Evolutionary conservation across 2,113 vertebrate genomes (phyloP).

Genomic region (Scalopus aquaticus): DNA sequence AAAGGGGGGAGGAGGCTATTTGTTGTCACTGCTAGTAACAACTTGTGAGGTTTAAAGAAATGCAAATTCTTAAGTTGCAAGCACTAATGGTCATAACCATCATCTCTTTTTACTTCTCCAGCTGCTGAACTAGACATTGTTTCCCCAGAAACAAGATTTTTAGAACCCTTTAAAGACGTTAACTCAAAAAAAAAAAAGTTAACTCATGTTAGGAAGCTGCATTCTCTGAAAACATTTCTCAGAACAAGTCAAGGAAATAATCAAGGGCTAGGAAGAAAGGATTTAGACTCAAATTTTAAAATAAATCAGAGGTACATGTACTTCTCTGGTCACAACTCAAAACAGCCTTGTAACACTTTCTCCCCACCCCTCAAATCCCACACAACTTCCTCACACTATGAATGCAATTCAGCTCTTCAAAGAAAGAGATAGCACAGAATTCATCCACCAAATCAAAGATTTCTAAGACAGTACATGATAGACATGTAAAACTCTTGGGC

Average conservation of each 20-base stretch:
- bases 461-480: neutral
- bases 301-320: neutral
- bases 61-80: constrained; percentile 44
- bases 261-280: constrained; percentile 22
- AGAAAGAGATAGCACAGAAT: neutral
- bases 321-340: neutral
- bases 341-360: neutral
- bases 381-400: neutral
- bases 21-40: constrained; percentile 20
- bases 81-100: neutral
- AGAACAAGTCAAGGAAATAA: neutral
- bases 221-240: constrained; percentile 15
- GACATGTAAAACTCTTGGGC: neutral
- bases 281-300: neutral
- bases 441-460: neutral
- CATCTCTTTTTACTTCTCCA: constrained; percentile 50
- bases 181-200: neutral
- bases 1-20: neutral
- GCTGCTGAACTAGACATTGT: constrained; percentile 20
- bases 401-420: neutral
- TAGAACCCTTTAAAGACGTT: neutral
- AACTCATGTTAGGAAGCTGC: constrained; percentile 37
- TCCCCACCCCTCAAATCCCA: neutral
- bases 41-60: constrained; percentile 58
- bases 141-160: constrained; percentile 46